phyloP scores from a whole-genome alignment of 1,140 invertebrate species.

The Bombus balteatus region DNA sequence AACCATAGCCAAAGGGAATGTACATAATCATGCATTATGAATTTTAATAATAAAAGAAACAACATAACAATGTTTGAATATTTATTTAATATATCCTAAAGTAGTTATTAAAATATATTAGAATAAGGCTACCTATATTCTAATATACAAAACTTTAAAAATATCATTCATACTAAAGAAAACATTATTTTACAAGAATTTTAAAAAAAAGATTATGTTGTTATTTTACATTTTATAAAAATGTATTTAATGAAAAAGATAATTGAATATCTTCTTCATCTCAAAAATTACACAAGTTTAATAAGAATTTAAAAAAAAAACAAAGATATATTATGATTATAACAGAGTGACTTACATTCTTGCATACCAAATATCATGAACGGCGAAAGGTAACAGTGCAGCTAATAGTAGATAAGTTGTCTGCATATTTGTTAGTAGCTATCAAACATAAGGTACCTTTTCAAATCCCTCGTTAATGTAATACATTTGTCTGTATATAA shows the following conservation, averaged over 20 bases:
- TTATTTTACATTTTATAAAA: neutral
- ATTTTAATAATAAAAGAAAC: too few relatives aligned
- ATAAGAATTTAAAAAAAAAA: neutral
- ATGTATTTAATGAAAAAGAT: neutral
- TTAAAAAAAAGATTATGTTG: neutral
- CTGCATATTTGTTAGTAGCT: slow-evolving; percentile 78
- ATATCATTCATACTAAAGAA: neutral
- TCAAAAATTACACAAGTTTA: neutral
- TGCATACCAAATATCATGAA: slow-evolving; percentile 79
- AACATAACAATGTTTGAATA: too few relatives aligned
- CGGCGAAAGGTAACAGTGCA: slow-evolving; percentile 73
- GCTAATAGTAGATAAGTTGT: slow-evolving; percentile 74
- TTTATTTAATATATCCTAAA: too few relatives aligned
- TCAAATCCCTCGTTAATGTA: slow-evolving; percentile 43
- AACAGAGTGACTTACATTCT: slow-evolving; percentile 78
- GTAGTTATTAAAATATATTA: neutral
- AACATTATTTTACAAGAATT: neutral
- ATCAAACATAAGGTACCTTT: slow-evolving; percentile 44
- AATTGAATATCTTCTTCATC: neutral
- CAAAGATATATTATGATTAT: slow-evolving; percentile 34
- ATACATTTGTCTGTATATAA: slow-evolving; percentile 32
- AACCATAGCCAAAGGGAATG: neutral
- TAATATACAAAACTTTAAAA: neutral
- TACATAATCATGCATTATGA: neutral
- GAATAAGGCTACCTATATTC: neutral